These are phyloP conservation scores for Rambutsinella grinnellia DNA, from an alignment of 2,888 invertebrate species.

Conservation along the genomic window DNA sequence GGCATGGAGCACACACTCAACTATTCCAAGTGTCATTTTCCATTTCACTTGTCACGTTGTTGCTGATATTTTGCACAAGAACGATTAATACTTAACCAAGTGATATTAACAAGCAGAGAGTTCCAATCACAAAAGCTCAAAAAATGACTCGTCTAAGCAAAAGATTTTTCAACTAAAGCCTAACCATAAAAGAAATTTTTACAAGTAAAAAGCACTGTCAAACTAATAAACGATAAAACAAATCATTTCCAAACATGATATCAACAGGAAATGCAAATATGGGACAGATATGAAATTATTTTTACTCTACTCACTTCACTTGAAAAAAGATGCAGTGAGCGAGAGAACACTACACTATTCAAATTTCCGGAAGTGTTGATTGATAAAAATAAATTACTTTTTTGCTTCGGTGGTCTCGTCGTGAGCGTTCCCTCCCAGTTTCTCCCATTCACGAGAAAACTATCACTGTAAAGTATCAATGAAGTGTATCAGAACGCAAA, in stretches of 20 bases:
- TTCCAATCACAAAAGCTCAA: neutral
- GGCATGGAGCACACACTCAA: neutral
- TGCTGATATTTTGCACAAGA: too few relatives aligned
- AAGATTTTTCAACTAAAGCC: too few relatives aligned
- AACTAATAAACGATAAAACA: too few relatives aligned
- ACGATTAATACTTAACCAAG: too few relatives aligned
- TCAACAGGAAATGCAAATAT: neutral
- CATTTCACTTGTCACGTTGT: too few relatives aligned
- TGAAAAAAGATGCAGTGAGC: neutral
- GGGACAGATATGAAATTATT: neutral
- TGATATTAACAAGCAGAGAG: too few relatives aligned
- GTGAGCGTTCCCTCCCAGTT: neutral
- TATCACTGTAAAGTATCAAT: neutral
- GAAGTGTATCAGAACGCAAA: neutral
- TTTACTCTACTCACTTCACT: neutral
- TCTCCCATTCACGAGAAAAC: neutral
- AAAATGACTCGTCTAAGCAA: too few relatives aligned
- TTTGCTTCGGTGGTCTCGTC: neutral
- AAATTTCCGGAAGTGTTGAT: constrained; percentile 33
- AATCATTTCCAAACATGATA: neutral
- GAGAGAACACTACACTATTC: neutral
- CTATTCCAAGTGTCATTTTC: too few relatives aligned
- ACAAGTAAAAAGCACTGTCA: neutral
- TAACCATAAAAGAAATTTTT: neutral
- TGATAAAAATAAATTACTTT: constrained; percentile 19